These are phyloP conservation scores for Zosterops borbonicus DNA, from an alignment of 2,113 vertebrate species.

Conservation along the genomic window DNA sequence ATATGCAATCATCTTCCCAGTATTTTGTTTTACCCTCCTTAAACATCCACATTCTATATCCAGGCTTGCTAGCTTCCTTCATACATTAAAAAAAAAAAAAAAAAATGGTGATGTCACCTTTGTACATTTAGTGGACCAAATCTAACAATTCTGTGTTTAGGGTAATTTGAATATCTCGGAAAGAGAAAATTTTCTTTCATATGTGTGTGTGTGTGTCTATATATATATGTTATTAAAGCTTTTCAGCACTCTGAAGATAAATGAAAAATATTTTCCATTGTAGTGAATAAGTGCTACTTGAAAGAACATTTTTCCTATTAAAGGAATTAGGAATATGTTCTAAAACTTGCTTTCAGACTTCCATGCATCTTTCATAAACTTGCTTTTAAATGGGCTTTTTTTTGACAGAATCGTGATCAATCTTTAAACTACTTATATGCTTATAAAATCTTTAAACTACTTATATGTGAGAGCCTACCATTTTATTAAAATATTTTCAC, in stretches of 20 bases:
- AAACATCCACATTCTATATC: constrained; percentile 52
- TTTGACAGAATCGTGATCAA: neutral
- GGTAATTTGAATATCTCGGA: neutral
- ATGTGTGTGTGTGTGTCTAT: rapidly evolving
- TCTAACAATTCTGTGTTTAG: neutral
- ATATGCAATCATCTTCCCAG: constrained; percentile 67
- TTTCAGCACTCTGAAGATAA: neutral
- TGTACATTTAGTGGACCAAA: constrained; percentile 25
- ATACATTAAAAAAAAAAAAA: constrained; percentile 14
- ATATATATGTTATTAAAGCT: neutral
- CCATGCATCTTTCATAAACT: neutral
- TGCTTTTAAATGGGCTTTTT: neutral
- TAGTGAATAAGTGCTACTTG: neutral
- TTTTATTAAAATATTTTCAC: neutral
- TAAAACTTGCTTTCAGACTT: neutral
- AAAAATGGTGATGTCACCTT: constrained; percentile 73
- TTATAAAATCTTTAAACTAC: neutral
- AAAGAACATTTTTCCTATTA: neutral
- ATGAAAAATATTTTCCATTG: neutral
- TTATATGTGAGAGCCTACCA: neutral
- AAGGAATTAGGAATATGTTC: neutral
- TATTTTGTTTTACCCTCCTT: constrained; percentile 68
- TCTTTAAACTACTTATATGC: neutral
- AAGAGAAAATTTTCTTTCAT: neutral
- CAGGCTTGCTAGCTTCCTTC: constrained; percentile 56